A percentile compares a stretch with the other conserved stretches of the same genome.
Evolutionary conservation across 2,888 invertebrate species (phyloP).

Genomic region (Apeira syringaria): DNA sequence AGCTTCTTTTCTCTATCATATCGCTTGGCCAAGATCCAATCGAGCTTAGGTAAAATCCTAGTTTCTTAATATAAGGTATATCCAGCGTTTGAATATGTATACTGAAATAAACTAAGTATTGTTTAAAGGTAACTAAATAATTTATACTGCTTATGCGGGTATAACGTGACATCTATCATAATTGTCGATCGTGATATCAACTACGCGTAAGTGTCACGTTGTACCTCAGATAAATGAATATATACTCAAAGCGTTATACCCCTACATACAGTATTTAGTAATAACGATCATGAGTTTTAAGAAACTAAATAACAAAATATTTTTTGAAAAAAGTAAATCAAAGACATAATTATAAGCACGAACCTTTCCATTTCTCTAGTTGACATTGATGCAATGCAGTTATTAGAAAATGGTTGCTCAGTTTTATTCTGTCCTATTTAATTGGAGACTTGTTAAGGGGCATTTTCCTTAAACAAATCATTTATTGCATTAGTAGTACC

Average conservation of each 20-base stretch:
- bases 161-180: too few relatives aligned
- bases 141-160: too few relatives aligned
- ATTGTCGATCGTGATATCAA: too few relatives aligned
- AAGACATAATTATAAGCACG: too few relatives aligned
- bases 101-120: not conserved
- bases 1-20: not conserved
- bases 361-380: not conserved
- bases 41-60: not conserved
- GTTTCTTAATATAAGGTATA: constrained; percentile 4
- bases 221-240: too few relatives aligned
- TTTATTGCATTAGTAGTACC: too few relatives aligned
- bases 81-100: not conserved
- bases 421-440: not conserved
- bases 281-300: too few relatives aligned
- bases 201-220: too few relatives aligned
- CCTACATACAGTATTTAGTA: too few relatives aligned
- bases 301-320: too few relatives aligned
- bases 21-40: constrained; percentile 1
- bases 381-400: not conserved
- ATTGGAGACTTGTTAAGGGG: not conserved
- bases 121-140: not conserved
- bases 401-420: not conserved
- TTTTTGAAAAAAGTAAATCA: too few relatives aligned
- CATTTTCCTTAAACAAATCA: not conserved
- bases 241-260: too few relatives aligned